Evolutionary conservation across 2,888 invertebrate genomes (phyloP), one percentile per base, ranked within the genome.

Genomic region (Dasysyrphus albostriatus): DNA sequence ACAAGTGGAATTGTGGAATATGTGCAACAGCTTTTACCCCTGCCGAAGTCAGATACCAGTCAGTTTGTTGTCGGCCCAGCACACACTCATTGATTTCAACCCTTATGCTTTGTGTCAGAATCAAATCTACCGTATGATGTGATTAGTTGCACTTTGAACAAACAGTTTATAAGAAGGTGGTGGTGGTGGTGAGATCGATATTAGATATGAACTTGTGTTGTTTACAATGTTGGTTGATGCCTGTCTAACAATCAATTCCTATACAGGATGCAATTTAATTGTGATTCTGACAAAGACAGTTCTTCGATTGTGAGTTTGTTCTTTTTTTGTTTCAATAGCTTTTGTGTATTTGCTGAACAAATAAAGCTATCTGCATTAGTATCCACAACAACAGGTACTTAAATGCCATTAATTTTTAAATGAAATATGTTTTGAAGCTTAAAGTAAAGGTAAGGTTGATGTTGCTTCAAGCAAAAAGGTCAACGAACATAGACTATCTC

Each of bases 101-200:
- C 84, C 77, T 69, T 77, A 73, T 73, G 81, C 49, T 85, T 77
- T 73, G 72, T 77, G 73, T 82, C 69, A 39, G 42, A 49, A 77
- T 70, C 56, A 85, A 85, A 82, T 85, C 59, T 85, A 78, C 54
- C 61, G 85, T 73, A 82, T 69, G 77, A 77, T 65, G 77, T 85
- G 74, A 85, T 85, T 85, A 85, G 85, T 63, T 85, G 77, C 39
- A 59, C 24, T 24, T 24, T 24, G 24, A 24, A 24, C 81, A 84
- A 81, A 81, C 67, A 72, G 32, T 84, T 47, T 76, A 59, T 37
- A 39, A n/a, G 29, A 19, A 39, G 59, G n/a, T 51, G n/a, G 32
- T 24, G 5, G 42, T 5, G 14, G 29, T 16, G 34, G 63, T 3
- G 34, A 42, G 69, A 29, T 34, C 14, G 7, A 59, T 63, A 47